phyloP scores from a whole-genome alignment of 2,797 vertebrate genomes.

The Muscicapa striata region DNA sequence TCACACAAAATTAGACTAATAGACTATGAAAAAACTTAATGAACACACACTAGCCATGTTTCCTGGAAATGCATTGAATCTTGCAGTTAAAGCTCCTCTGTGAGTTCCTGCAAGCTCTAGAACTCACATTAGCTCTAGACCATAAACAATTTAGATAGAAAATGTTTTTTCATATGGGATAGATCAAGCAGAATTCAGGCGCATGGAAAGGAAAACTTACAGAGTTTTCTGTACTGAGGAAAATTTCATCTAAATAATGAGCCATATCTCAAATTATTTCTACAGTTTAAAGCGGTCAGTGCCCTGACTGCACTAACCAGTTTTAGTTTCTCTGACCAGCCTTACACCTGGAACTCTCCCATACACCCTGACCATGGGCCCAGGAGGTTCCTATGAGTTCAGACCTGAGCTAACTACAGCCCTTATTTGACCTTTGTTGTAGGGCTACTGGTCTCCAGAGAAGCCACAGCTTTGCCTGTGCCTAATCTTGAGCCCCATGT shows the following conservation, averaged over 20 bases:
- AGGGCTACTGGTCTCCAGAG: not conserved
- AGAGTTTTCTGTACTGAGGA: not conserved
- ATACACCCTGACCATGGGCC: not conserved
- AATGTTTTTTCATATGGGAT: not conserved
- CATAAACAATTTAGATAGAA: not conserved
- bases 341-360: not conserved
- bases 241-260: not conserved
- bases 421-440: not conserved
- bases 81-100: not conserved
- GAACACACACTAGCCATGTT: not conserved
- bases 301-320: fast-evolving
- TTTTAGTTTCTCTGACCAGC: not conserved
- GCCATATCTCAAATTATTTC: not conserved
- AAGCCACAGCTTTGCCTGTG: not conserved
- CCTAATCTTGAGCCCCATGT: not conserved
- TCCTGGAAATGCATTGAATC: not conserved
- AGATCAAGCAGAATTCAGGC: not conserved
- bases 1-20: not conserved
- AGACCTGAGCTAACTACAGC: not conserved
- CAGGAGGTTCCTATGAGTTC: not conserved
- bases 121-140: not conserved
- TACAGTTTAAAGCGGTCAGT: not conserved
- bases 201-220: not conserved
- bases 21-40: not conserved
- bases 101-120: not conserved